Evolutionary conservation across 2,113 vertebrate species (phyloP).

Genomic region (Erythrolamprus reginae): DNA sequence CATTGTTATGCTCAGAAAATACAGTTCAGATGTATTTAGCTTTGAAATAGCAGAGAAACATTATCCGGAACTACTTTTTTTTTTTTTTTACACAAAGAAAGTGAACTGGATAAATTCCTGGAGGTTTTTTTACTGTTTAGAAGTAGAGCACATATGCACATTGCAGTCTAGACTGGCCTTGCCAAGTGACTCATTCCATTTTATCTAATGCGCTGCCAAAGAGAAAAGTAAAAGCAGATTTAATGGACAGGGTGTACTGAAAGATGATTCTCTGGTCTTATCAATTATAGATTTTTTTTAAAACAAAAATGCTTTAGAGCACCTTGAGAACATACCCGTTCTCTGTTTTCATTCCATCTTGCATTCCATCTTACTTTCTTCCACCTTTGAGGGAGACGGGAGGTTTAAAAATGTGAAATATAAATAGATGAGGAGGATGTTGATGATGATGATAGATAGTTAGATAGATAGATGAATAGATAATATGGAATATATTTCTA

Average conservation of each 20-base stretch:
- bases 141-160: background rate
- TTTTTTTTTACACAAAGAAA: background rate
- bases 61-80: background rate
- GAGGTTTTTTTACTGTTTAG: background rate
- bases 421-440: background rate
- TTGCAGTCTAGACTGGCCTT: background rate
- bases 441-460: no score
- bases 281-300: background rate
- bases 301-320: background rate
- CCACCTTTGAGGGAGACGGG: background rate
- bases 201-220: background rate
- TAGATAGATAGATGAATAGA: no score
- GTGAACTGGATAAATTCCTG: background rate
- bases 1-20: background rate
- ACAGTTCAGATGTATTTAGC: background rate
- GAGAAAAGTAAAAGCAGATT: background rate
- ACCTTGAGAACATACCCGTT: background rate
- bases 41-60: background rate
- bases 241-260: background rate
- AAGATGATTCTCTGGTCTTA: background rate
- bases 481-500: no score
- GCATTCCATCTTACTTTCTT: background rate
- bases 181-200: background rate
- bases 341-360: background rate
- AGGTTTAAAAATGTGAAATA: background rate